Conservation (phyloP, 2,888 invertebrate genomes). For the Carterocephalus palaemon region DNA sequence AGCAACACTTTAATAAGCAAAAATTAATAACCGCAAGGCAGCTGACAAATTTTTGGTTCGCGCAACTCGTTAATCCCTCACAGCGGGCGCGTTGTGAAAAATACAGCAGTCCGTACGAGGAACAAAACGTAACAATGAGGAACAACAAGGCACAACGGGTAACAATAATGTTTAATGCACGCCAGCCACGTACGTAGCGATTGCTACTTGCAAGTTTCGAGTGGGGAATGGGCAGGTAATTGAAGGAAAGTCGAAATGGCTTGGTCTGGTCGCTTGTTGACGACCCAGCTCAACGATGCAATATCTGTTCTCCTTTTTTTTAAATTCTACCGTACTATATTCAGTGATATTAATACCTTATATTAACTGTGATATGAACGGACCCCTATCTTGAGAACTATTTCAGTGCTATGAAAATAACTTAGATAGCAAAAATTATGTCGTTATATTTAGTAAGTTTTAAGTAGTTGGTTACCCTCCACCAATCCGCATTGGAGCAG, state of each 20-base stretch:
- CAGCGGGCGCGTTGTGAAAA: background rate
- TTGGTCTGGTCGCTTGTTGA: slow-evolving; percentile 30
- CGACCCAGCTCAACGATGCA: too few relatives aligned
- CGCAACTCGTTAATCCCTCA: slow-evolving; percentile 14
- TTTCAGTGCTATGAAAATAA: too few relatives aligned
- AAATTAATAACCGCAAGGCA: slow-evolving; percentile 18
- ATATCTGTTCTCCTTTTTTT: too few relatives aligned
- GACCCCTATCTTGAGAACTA: too few relatives aligned
- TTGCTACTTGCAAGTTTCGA: slow-evolving; percentile 21
- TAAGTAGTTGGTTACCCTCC: too few relatives aligned
- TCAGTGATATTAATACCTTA: too few relatives aligned
- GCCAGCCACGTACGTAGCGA: slow-evolving; percentile 3
- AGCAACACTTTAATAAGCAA: slow-evolving; percentile 20
- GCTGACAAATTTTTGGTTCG: slow-evolving; percentile 7
- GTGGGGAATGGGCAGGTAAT: slow-evolving; percentile 41
- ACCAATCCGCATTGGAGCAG: too few relatives aligned
- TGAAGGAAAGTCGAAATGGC: slow-evolving; percentile 59
- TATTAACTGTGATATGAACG: too few relatives aligned
- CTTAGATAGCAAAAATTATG: too few relatives aligned
- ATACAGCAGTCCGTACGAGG: slow-evolving; percentile 4
- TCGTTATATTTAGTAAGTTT: too few relatives aligned
- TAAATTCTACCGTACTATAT: too few relatives aligned
- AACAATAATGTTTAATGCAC: slow-evolving; percentile 19
- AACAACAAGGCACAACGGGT: slow-evolving; percentile 15
- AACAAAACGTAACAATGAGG: slow-evolving; percentile 13